A percentile compares a stretch with the other conserved stretches of the same genome.
Evolutionary conservation across 2,888 invertebrate species (phyloP).

Genomic region (Oscheius sp.): DNA sequence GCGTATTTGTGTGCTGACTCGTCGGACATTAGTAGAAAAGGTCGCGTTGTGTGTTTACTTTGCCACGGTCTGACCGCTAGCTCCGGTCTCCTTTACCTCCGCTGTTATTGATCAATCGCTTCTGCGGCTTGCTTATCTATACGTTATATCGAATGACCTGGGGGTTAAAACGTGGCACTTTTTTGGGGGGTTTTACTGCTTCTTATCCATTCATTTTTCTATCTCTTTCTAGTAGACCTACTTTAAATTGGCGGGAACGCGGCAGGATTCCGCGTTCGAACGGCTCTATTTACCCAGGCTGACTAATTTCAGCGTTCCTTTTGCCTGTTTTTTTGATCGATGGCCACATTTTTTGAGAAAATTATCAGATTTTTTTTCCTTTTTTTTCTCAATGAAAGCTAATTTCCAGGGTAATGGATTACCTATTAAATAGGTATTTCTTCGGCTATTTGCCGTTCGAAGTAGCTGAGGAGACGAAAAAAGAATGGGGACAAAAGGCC

Average conservation of each 20-base stretch:
- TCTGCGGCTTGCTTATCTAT: background rate
- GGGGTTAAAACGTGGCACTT: too few relatives aligned
- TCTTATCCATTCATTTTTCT: too few relatives aligned
- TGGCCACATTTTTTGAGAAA: background rate
- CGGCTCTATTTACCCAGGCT: too few relatives aligned
- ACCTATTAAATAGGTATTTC: slow-evolving; percentile 59
- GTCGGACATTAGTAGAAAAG: too few relatives aligned
- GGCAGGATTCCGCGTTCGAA: too few relatives aligned
- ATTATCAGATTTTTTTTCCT: background rate
- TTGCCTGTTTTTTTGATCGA: background rate
- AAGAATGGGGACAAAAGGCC: slow-evolving; percentile 58
- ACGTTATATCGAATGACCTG: too few relatives aligned
- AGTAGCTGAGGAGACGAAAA: slow-evolving; percentile 57
- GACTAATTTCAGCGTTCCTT: background rate
- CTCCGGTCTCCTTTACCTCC: background rate
- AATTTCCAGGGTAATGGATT: slow-evolving; percentile 45
- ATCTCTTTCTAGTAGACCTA: background rate
- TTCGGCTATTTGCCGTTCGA: slow-evolving; percentile 64
- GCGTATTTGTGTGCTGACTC: too few relatives aligned
- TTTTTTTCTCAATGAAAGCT: background rate
- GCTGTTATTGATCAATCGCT: background rate
- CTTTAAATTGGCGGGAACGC: background rate
- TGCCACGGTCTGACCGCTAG: background rate
- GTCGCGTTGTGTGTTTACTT: background rate
- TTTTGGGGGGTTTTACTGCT: too few relatives aligned